Evolutionary conservation across 1,140 invertebrate species (phyloP), one percentile per base, ranked within the genome.

Genomic region (Homalodisca vitripennis): DNA sequence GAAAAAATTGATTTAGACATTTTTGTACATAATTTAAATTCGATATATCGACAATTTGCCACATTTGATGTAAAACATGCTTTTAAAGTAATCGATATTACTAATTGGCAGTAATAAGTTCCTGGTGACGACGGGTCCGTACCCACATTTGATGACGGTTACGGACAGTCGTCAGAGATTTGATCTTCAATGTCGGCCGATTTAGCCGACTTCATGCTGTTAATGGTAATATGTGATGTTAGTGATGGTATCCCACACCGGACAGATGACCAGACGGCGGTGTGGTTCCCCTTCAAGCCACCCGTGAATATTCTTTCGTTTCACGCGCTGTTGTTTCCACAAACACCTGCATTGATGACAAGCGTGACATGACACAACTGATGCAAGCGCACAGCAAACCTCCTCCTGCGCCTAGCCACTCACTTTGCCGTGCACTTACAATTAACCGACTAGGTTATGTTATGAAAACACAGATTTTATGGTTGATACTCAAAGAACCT

Each of bases 1-100:
- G 72, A 71, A 73, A 68, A 72, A 73, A 71, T 73, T 73, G 60
- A 68, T 73, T 68, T 68, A 68, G 63, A 66, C 55, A 60, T 27
- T 65, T 68, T 66, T 71, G 55, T 69, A 63, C 60, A 69, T 57
- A 32, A 67, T 67, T 68, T 68, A 57, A 62, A 68, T 68, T 68
- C 57, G 57, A 53, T 24, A n/a, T n/a, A 53, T 31, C 31, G 53
- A 55, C 53, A 57, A 57, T 68, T 62, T 41, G 55, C 51, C 53
- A 68, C 57, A 57, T 62, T 57, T 53, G 46, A 51, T 67, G 46
- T 51, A 27, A 67, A 48, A 67, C 46, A 67, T 63, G 32, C 65
- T 67, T 51, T 67, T 51, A 51, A 47, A 51, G 51, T 29, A 27
- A 62, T 62, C 14, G 31, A 62, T 62, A 68, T 68, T 68, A 55